Evolutionary conservation across 2,888 invertebrate genomes (phyloP).

Genomic region (Achlya flavicornis): DNA sequence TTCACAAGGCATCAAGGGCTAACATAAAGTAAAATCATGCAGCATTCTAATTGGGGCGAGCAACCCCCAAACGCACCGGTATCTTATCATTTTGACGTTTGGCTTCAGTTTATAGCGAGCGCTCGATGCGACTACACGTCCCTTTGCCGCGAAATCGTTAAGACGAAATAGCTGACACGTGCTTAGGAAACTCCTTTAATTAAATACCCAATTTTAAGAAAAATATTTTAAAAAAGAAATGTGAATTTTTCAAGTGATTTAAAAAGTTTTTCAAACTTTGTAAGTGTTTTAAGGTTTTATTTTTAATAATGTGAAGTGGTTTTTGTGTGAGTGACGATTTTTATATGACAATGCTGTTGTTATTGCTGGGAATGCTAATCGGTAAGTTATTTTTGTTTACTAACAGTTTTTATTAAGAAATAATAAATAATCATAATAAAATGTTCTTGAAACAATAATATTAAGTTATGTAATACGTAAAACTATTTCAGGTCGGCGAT

Average conservation of each 20-base stretch:
- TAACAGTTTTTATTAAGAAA: conserved; percentile 12
- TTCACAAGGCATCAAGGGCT: background rate
- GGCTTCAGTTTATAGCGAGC: conserved; percentile 37
- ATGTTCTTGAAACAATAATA: too few relatives aligned
- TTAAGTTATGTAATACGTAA: too few relatives aligned
- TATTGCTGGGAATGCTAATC: conserved; percentile 55
- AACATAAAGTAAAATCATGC: background rate
- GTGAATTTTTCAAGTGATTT: conserved; percentile 1
- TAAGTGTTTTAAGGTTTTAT: conserved; percentile 25
- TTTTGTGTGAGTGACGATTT: conserved; percentile 5
- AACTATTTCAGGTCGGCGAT: too few relatives aligned
- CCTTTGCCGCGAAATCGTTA: conserved; percentile 11
- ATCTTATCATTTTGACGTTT: conserved; percentile 47
- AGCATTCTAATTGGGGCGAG: conserved; percentile 15
- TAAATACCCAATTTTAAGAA: conserved; percentile 24
- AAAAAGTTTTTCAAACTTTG: background rate
- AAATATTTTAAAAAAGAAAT: conserved; percentile 17
- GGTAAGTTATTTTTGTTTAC: conserved; percentile 48
- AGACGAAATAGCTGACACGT: conserved; percentile 24
- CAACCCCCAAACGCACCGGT: conserved; percentile 30
- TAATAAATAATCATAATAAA: background rate
- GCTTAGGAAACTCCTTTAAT: conserved; percentile 18
- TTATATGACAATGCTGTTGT: conserved; percentile 53
- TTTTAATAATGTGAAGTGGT: conserved; percentile 33
- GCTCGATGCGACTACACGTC: conserved; percentile 31